Base-by-base conservation (phyloP, 2,797 vertebrate genomes). In the Acanthiza pusilla region DNA sequence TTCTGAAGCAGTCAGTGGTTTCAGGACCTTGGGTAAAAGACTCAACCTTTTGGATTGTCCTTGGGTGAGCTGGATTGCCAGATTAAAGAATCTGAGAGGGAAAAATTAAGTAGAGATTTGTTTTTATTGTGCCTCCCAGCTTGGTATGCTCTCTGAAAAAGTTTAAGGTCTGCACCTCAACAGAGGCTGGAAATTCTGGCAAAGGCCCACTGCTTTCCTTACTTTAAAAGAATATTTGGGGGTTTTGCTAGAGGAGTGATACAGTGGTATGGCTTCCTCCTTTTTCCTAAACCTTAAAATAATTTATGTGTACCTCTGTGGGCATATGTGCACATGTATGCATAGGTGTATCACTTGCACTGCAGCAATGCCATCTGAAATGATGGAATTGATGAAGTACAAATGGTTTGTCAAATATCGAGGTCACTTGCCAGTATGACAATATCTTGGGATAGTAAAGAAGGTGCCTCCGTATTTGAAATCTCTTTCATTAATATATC, bases 1-100 rank as follows among this genome's bases (percentile, higher is more conserved):
- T 91, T 93, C 67, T 93, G 53, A 93, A 90, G 53, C 26, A 80
- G 79, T 73, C 85, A 81, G 4, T 53, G 80, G 53, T 62, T 93
- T 94, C 63, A 67, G 77, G 21, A 78, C 48, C 53, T 57, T 43
- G n/a, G 30, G 67, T 82, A 84, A 88, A 93, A 88, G 55, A 65
- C 32, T 57, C 9, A 86, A 53, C 23, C 22, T 81, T 91, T 32
- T 74, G 53, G 65, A 32, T 73, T 82, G 57, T 25, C 86, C 67
- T 67, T 54, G 45, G 23, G 45, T 47, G 77, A 91, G 2, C 1
- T 26, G 32, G 30, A 83, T n/a, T 78, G 85, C 16, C 58, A 78
- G 40, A 84, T 50, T 43, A 47, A 78, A 70, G 77, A 84, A 63
- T 14, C 25, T 61, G 54, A 91, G 30, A 79, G 16, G 29, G 30